Base-by-base conservation (phyloP, 2,888 invertebrate genomes). In the Heterodera filipjevi region DNA sequence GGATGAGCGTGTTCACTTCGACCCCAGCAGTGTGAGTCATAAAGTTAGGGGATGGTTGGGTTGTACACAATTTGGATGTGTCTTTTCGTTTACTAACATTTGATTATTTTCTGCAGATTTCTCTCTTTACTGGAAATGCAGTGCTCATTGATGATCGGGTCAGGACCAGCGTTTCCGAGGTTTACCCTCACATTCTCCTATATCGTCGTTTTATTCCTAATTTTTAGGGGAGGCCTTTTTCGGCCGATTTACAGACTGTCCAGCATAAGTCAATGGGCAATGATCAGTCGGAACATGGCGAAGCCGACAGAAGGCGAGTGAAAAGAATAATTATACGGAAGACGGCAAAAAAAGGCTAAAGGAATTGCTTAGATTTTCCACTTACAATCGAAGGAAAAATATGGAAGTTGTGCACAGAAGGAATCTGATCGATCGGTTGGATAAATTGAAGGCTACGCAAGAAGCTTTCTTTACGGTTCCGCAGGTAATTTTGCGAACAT, bases 381-480 rank as follows among this genome's bases (percentile, higher is more conserved):
- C 33, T 27, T 79, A 78, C 27, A 49, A 59, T n/a, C 44, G 53
- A 22, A 71, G 64, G 39, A 80, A 73, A 64, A 68, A 53, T 14
- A 78, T 53, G 53, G 79, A 79, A 35, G 71, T 79, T 12, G 71
- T 73, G 32, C 73, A 80, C 59, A 73, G 81, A 32, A 33, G 72
- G 19, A 59, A 76, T 14, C 66, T 79, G 59, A 71, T 72, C 33
- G 78, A 70, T 35, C 66, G 79, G 0, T 71, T 79, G 32, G 79
- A 76, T 12, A 76, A 71, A 32, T 22, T 79, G 78, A 76, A 79
- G 35, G 64, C 53, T 22, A 30, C 71, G 8, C 71, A 64, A 3
- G 79, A 78, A 8, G 27, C 78, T 35, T 33, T 79, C 49, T 79
- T 78, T 33, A 79, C 79, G 32, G 71, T 79, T 27, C 79, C 79